phyloP scores from a whole-genome alignment of 2,888 invertebrate species.

The Bursaphelenchus okinawaensis region DNA sequence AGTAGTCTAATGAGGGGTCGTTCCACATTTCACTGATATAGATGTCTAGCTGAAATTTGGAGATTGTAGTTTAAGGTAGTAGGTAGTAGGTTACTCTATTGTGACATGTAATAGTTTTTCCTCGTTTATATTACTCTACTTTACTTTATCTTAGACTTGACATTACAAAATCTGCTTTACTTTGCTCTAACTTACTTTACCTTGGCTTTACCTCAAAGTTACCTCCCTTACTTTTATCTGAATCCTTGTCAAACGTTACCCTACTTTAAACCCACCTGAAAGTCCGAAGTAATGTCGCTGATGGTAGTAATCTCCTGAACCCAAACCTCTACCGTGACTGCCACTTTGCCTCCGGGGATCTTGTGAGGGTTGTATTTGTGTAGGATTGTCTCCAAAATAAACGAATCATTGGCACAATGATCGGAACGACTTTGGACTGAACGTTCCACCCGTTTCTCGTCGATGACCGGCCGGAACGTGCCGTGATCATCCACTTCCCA shows the following conservation, averaged over 20 bases:
- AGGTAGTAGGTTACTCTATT: no score
- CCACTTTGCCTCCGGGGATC: constrained; percentile 54
- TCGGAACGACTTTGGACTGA: constrained; percentile 17
- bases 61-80: no score
- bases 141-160: no score
- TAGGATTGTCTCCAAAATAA: constrained; percentile 41
- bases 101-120: no score
- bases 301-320: constrained; percentile 57
- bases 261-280: constrained; percentile 47
- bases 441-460: constrained; percentile 30
- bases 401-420: constrained; percentile 51
- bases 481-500: constrained; percentile 55
- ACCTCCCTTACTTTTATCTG: no score
- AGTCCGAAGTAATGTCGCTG: constrained; percentile 54
- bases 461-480: constrained; percentile 41
- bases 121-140: no score
- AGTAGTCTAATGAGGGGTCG: constrained; percentile 53
- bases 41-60: constrained; percentile 51
- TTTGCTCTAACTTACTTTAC: no score
- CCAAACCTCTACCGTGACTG: constrained; percentile 54
- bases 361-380: constrained; percentile 52
- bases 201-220: no score
- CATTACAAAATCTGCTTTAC: no score
- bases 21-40: constrained; percentile 58
- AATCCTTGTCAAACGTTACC: no score